Evolutionary conservation across 1,140 invertebrate genomes (phyloP).

Genomic region (Sesamia nonagrioides): DNA sequence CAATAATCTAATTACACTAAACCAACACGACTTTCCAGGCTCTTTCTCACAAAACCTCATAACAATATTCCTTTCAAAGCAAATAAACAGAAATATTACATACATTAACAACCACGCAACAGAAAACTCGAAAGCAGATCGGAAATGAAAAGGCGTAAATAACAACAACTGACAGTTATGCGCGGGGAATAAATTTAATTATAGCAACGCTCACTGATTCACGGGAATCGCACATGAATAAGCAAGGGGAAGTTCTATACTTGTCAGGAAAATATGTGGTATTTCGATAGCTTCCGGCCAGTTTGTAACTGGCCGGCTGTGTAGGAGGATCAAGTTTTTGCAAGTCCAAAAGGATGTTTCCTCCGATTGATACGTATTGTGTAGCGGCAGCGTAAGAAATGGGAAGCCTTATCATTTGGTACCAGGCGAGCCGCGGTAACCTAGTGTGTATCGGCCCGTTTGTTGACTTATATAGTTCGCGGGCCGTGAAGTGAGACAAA

Average conservation of each 20-base stretch:
- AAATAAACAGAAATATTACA: constrained; percentile 31
- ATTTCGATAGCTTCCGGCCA: too few relatives aligned
- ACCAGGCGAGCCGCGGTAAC: too few relatives aligned
- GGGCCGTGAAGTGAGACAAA: too few relatives aligned
- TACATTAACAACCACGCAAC: constrained; percentile 46
- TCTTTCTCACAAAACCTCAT: not conserved
- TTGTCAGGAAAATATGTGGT: not conserved
- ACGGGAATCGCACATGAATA: constrained; percentile 36
- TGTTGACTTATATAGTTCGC: too few relatives aligned
- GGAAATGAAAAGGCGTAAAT: constrained; percentile 63
- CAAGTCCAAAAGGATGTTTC: too few relatives aligned
- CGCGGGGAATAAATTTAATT: constrained; percentile 64
- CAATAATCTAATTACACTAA: too few relatives aligned
- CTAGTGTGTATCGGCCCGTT: too few relatives aligned
- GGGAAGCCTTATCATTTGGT: too few relatives aligned
- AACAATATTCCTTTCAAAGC: constrained; percentile 27
- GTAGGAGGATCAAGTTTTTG: too few relatives aligned
- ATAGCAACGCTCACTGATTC: constrained; percentile 55
- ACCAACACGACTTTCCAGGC: not conserved
- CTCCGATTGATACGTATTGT: too few relatives aligned
- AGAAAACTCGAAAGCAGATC: constrained; percentile 54
- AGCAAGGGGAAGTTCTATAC: constrained; percentile 15
- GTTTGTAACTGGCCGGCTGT: not conserved
- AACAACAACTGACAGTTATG: constrained; percentile 56
- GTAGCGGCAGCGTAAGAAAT: too few relatives aligned